Conservation (phyloP, 2,113 vertebrate species). For the Hyperopisus bebe region DNA sequence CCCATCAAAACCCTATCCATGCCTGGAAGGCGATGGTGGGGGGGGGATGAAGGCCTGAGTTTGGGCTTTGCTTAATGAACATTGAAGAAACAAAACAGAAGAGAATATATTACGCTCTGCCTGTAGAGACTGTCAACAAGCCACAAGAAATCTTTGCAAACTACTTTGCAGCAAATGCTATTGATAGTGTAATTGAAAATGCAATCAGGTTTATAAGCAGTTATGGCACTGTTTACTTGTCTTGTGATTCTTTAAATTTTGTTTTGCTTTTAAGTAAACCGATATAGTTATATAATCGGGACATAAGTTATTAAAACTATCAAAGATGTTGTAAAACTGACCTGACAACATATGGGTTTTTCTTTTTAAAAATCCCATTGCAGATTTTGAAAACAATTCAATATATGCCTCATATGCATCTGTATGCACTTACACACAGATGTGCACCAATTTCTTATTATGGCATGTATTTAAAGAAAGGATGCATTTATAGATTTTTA, state of each 20-base stretch:
- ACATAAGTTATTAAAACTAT: not conserved
- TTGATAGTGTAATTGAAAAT: slow-evolving; percentile 37
- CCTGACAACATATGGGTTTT: not conserved
- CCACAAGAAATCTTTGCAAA: slow-evolving; percentile 39
- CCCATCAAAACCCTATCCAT: slow-evolving; percentile 68
- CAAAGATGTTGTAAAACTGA: not conserved
- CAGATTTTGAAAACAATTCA: not conserved
- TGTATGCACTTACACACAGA: not conserved
- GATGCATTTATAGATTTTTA: not conserved
- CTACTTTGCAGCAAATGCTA: slow-evolving; percentile 31
- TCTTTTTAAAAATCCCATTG: not conserved
- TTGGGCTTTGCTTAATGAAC: slow-evolving; percentile 67
- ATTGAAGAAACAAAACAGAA: slow-evolving; percentile 68
- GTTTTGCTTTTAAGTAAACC: not conserved
- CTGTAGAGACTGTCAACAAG: slow-evolving; percentile 57
- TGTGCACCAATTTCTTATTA: not conserved
- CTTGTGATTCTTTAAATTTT: not conserved
- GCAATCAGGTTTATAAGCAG: slow-evolving; percentile 26
- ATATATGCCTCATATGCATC: not conserved
- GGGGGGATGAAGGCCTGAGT: slow-evolving; percentile 30
- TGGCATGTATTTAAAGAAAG: not conserved
- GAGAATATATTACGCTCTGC: slow-evolving; percentile 70
- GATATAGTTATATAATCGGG: not conserved
- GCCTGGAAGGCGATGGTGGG: not conserved
- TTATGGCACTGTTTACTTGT: not conserved